Evolutionary conservation across 23 tunicate species (phyloP).

Genomic region (Clavelina lepadiformis): DNA sequence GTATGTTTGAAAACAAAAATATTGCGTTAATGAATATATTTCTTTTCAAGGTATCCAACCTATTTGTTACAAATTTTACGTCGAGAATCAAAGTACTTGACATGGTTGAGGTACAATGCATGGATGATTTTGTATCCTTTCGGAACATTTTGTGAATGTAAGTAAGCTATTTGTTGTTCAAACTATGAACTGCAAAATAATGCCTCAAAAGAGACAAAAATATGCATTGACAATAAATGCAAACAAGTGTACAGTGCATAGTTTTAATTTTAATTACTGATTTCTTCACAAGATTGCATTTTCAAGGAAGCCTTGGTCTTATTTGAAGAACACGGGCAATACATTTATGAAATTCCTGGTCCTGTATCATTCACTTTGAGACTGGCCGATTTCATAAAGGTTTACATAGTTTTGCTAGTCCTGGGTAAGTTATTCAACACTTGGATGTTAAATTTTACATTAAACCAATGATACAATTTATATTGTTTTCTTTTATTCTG

Average conservation of each 20-base stretch:
- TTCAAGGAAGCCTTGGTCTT: constrained; percentile 1
- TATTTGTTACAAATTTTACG: constrained; percentile 29
- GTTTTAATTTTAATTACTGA: neutral
- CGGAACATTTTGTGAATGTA: constrained; percentile 41
- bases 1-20: no score
- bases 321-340: constrained; percentile 12
- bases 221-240: neutral
- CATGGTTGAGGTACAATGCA: constrained; percentile 62
- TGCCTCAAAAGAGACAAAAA: neutral
- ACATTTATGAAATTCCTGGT: constrained; percentile 14
- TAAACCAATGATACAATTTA: no score
- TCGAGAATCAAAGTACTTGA: constrained; percentile 8
- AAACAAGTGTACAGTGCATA: neutral
- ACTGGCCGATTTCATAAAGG: constrained; percentile 16
- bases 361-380: constrained; percentile 5
- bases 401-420: constrained; percentile 15
- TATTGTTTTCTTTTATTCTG: no score
- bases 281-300: constrained; percentile 13
- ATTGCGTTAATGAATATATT: no score
- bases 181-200: neutral
- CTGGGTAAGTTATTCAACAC: constrained; percentile 15
- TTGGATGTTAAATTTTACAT: no score
- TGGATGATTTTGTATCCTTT: constrained; percentile 54
- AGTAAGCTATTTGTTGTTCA: constrained; percentile 5
- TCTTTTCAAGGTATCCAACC: constrained; percentile 30